Conservation (phyloP, 1,140 invertebrate genomes). For the Drosophila ananassae region DNA sequence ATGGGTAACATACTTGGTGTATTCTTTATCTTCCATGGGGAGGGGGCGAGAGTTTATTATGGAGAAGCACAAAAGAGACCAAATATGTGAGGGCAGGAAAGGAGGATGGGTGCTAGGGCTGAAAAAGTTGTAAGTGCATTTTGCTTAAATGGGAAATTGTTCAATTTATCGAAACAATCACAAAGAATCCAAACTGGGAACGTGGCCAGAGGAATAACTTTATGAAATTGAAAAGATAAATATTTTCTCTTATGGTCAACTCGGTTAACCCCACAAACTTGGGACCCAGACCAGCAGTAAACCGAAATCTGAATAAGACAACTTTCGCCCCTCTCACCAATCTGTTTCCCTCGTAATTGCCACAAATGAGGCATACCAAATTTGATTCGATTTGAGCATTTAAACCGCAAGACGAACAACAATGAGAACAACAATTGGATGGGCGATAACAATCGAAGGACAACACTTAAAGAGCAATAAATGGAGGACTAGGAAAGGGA, state of each 20-base stretch:
- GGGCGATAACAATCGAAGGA: slow-evolving; percentile 32
- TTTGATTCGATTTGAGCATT: slow-evolving; percentile 60
- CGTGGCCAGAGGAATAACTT: slow-evolving; percentile 43
- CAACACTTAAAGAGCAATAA: slow-evolving; percentile 55
- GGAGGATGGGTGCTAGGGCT: not conserved
- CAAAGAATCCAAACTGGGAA: slow-evolving; percentile 39
- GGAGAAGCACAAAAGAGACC: slow-evolving; percentile 30
- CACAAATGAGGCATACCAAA: slow-evolving; percentile 65
- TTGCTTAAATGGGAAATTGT: slow-evolving; percentile 74
- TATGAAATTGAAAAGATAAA: slow-evolving; percentile 68
- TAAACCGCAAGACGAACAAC: slow-evolving; percentile 45
- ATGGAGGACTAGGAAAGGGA: not conserved
- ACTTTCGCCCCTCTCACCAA: not conserved
- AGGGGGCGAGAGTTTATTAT: slow-evolving; percentile 58
- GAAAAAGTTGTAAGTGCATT: slow-evolving; percentile 70
- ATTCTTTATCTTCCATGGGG: slow-evolving; percentile 53
- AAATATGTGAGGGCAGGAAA: slow-evolving; percentile 2
- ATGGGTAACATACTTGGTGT: slow-evolving; percentile 52
- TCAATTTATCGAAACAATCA: slow-evolving; percentile 63
- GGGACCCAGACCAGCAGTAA: slow-evolving; percentile 1
- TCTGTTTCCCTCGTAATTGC: slow-evolving; percentile 36
- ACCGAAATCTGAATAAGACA: slow-evolving; percentile 36
- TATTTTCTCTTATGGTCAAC: slow-evolving; percentile 58
- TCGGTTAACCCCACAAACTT: slow-evolving; percentile 25
- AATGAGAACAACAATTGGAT: slow-evolving; percentile 10